Evolutionary conservation across 2,113 vertebrate species (phyloP).

Genomic region (Morphnarchus princeps): DNA sequence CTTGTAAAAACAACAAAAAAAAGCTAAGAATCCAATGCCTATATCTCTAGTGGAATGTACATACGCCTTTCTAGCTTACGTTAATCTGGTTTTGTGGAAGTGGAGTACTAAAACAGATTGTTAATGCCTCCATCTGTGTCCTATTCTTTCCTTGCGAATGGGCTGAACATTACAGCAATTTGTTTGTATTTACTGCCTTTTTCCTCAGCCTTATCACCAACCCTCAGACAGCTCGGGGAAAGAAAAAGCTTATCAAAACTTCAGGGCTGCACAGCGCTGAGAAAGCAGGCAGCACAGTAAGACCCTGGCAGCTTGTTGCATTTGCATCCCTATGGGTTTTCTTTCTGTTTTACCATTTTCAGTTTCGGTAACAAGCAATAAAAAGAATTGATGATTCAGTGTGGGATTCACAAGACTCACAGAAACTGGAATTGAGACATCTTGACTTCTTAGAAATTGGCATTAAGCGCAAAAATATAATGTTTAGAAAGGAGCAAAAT

Average conservation of each 20-base stretch:
- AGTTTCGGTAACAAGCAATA: constrained; percentile 2
- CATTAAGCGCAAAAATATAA: not conserved
- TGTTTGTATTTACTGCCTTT: constrained; percentile 52
- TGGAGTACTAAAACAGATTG: constrained; percentile 40
- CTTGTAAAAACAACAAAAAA: not conserved
- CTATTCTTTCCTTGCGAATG: constrained; percentile 35
- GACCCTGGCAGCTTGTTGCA: constrained; percentile 47
- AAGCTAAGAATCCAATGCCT: not conserved
- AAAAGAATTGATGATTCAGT: constrained; percentile 30
- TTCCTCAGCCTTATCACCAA: constrained; percentile 43
- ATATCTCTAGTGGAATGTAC: constrained; percentile 2
- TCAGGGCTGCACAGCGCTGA: constrained; percentile 9
- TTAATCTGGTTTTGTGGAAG: constrained; percentile 60
- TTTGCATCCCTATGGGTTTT: constrained; percentile 39
- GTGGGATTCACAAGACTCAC: not conserved
- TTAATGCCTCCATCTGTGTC: constrained; percentile 51
- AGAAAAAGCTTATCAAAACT: constrained; percentile 48
- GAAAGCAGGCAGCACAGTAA: constrained; percentile 16
- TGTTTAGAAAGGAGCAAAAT: constrained; percentile 6
- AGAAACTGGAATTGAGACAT: constrained; percentile 15
- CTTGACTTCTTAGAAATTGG: not conserved
- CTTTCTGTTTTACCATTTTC: constrained; percentile 13
- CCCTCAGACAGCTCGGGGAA: constrained; percentile 29
- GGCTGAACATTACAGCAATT: constrained; percentile 37
- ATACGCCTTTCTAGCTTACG: not conserved